A percentile compares a stretch with the other conserved stretches of the same genome.
phyloP scores from a whole-genome alignment of 2,797 vertebrate species.

The Muscicapa striata region DNA sequence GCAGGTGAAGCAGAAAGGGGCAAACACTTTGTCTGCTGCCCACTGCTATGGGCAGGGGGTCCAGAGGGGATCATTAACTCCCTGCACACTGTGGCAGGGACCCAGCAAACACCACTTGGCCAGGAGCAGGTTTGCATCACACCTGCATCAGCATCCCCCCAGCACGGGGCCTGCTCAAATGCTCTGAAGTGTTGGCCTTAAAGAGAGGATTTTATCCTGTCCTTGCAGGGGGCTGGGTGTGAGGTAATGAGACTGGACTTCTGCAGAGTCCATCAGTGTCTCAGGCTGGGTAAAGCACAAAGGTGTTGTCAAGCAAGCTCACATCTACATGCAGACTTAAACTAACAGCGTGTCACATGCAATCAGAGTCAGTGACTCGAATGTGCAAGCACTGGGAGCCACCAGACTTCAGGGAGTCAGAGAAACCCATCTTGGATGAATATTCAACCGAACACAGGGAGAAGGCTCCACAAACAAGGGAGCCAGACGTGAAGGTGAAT shows the following conservation, averaged over 20 bases:
- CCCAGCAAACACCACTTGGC: fast-evolving
- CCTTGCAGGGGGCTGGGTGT: not conserved
- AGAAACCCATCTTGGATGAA: not conserved
- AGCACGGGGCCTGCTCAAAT: not conserved
- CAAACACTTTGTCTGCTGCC: not conserved
- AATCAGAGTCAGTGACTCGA: slow-evolving; percentile 4
- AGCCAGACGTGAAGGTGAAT: not conserved
- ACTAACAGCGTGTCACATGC: not conserved
- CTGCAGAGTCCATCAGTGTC: not conserved
- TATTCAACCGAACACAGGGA: not conserved
- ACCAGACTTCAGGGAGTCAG: not conserved
- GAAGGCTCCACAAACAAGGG: not conserved
- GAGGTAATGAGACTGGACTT: not conserved
- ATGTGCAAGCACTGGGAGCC: not conserved
- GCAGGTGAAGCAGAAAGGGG: not conserved
- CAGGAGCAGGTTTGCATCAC: not conserved
- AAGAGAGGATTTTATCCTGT: not conserved
- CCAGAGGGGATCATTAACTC: not conserved
- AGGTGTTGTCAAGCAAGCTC: slow-evolving; percentile 34
- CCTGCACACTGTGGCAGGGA: not conserved
- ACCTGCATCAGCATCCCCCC: not conserved
- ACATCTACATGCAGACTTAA: not conserved
- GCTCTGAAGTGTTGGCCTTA: not conserved
- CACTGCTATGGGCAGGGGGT: not conserved
- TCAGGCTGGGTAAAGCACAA: not conserved